phyloP scores from a whole-genome alignment of 92 coral and sea anemone species.

The Porites divaricata region DNA sequence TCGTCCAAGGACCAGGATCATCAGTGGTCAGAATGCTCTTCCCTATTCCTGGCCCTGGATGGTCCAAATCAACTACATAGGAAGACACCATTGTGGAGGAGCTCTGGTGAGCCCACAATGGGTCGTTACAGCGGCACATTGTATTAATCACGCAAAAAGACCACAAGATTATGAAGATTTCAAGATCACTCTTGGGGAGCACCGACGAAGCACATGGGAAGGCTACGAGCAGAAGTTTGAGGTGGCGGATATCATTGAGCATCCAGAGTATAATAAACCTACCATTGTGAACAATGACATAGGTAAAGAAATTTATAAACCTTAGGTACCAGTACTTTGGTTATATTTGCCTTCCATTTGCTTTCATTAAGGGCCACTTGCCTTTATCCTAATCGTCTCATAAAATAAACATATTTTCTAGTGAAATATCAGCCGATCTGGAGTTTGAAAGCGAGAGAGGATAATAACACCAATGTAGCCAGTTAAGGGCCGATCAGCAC shows the following conservation, averaged over 20 bases:
- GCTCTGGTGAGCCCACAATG: conserved; percentile 77
- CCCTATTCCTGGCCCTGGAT: conserved; percentile 91
- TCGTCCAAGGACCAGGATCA: conserved; percentile 67
- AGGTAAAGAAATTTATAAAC: conserved; percentile 36
- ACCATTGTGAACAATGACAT: conserved; percentile 71
- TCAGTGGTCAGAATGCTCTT: conserved; percentile 69
- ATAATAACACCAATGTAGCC: too few relatives aligned
- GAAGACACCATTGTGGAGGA: conserved; percentile 81
- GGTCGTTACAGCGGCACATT: conserved; percentile 86
- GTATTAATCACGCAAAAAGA: conserved; percentile 60
- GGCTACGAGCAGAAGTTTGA: conserved; percentile 67
- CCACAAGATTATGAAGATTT: conserved; percentile 56
- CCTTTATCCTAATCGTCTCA: too few relatives aligned
- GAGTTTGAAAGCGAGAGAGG: too few relatives aligned
- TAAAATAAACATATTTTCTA: too few relatives aligned
- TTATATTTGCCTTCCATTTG: too few relatives aligned
- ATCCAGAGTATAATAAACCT: conserved; percentile 52
- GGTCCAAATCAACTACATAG: conserved; percentile 69
- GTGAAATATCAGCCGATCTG: too few relatives aligned
- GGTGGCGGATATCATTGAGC: conserved; percentile 57
- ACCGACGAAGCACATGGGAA: conserved; percentile 60
- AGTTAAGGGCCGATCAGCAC: too few relatives aligned
- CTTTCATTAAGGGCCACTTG: too few relatives aligned
- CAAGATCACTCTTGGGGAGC: conserved; percentile 69
- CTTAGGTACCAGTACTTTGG: too few relatives aligned